These are phyloP conservation scores for Entelurus aequoreus DNA, from an alignment of 2,113 vertebrate species.

Conservation along the genomic window DNA sequence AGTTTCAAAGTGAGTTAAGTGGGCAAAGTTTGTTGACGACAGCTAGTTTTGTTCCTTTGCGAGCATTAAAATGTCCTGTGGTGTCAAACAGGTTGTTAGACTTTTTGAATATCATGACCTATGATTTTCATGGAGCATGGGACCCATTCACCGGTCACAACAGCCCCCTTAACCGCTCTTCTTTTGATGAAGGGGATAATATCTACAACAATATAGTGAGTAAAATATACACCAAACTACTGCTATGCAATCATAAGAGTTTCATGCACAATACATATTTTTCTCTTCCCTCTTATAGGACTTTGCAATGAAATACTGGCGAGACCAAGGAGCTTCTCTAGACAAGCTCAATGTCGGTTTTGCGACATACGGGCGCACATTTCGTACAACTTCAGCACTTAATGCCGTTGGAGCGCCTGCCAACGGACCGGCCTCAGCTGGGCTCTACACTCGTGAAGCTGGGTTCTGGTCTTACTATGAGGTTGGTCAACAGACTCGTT, in stretches of 20 bases:
- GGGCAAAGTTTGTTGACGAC: not conserved
- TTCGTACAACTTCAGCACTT: slow-evolving; percentile 36
- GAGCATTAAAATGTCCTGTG: not conserved
- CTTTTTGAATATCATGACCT: slow-evolving; percentile 75
- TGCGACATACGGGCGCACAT: slow-evolving; percentile 72
- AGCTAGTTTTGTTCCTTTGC: not conserved
- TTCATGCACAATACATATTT: not conserved
- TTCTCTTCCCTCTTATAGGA: slow-evolving; percentile 44
- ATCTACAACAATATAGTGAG: slow-evolving; percentile 62
- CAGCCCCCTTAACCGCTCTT: slow-evolving; percentile 64
- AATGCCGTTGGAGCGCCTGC: slow-evolving; percentile 46
- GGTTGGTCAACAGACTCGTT: slow-evolving; percentile 46
- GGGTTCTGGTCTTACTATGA: slow-evolving; percentile 77
- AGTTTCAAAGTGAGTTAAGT: slow-evolving; percentile 64
- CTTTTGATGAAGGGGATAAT: slow-evolving; percentile 14
- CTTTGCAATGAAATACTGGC: slow-evolving; percentile 71
- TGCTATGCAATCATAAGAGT: not conserved
- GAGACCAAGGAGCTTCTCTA: slow-evolving; percentile 57
- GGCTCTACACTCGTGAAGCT: slow-evolving; percentile 66
- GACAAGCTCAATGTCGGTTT: slow-evolving; percentile 73
- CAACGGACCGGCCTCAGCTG: slow-evolving; percentile 58
- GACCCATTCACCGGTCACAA: slow-evolving; percentile 69
- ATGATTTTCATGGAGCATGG: slow-evolving; percentile 74
- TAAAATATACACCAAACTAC: not conserved
- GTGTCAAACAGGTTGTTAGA: slow-evolving; percentile 61